Conservation (phyloP, 2,888 invertebrate species). For the Dione vanillae region DNA sequence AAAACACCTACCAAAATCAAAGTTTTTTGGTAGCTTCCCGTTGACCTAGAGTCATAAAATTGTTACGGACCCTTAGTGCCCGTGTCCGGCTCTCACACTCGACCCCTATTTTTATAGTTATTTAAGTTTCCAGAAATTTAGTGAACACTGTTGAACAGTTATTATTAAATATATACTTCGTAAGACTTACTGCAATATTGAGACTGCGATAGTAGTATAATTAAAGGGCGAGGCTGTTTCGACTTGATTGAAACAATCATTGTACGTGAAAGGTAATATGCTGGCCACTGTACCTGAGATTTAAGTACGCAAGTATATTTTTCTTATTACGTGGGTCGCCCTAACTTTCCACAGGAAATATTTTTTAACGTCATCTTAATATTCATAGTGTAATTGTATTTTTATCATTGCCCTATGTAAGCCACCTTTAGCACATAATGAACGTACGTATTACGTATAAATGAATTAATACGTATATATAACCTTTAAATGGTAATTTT, state of each 20-base stretch:
- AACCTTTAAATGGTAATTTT: constrained; percentile 12
- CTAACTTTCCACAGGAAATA: constrained; percentile 8
- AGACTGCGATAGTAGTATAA: constrained; percentile 42
- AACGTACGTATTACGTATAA: not conserved
- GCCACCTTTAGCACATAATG: not conserved
- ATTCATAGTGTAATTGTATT: not conserved
- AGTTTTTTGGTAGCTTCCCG: too few species aligned
- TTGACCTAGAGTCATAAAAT: too few species aligned
- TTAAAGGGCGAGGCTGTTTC: constrained; percentile 51
- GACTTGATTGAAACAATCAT: constrained; percentile 45
- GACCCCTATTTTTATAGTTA: too few species aligned
- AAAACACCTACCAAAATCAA: too few species aligned
- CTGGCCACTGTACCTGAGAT: constrained; percentile 25
- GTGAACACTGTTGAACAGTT: constrained; percentile 18
- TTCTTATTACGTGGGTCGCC: not conserved
- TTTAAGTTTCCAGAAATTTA: not conserved
- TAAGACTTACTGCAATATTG: constrained; percentile 30
- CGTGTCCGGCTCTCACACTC: too few species aligned
- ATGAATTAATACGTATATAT: constrained; percentile 6
- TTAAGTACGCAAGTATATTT: not conserved
- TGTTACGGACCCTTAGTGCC: too few species aligned
- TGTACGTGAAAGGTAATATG: constrained; percentile 47
- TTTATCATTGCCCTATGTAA: not conserved
- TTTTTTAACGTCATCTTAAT: not conserved
- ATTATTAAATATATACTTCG: constrained; percentile 27